These are phyloP conservation scores for Porites rus DNA, from an alignment of 92 coral and sea anemone genomes.

Conservation along the genomic window DNA sequence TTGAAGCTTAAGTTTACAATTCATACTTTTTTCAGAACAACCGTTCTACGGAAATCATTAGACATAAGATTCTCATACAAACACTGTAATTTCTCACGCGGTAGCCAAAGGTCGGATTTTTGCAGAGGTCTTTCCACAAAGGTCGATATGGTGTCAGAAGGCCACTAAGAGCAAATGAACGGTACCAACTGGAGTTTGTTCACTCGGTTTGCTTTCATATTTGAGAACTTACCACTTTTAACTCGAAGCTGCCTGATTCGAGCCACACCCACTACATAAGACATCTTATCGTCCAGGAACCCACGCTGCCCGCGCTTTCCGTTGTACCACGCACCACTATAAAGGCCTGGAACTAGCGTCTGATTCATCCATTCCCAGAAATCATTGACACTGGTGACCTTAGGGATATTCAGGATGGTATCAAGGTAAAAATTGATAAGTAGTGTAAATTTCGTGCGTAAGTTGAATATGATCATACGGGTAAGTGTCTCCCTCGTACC, in stretches of 20 bases:
- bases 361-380: constrained; percentile 88
- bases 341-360: constrained; percentile 86
- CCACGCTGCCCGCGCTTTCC: constrained; percentile 65
- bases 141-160: too few relatives aligned
- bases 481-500: too few relatives aligned
- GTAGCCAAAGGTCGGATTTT: too few relatives aligned
- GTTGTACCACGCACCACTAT: constrained; percentile 88
- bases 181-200: neutral
- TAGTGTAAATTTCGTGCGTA: too few relatives aligned
- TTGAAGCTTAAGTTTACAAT: too few relatives aligned
- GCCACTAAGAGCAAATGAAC: too few relatives aligned
- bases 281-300: constrained; percentile 82
- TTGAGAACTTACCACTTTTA: constrained; percentile 67
- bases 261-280: constrained; percentile 82
- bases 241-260: constrained; percentile 93
- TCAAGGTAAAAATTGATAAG: neutral
- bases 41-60: too few relatives aligned
- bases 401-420: neutral
- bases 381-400: constrained; percentile 73
- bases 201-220: neutral
- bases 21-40: too few relatives aligned
- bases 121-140: too few relatives aligned
- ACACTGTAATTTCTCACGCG: too few relatives aligned
- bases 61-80: too few relatives aligned
- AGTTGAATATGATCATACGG: too few relatives aligned